A percentile compares a stretch with the other conserved stretches of the same genome.
Evolutionary conservation across 2,888 invertebrate genomes (phyloP).

Genomic region (Erebia epiphron): DNA sequence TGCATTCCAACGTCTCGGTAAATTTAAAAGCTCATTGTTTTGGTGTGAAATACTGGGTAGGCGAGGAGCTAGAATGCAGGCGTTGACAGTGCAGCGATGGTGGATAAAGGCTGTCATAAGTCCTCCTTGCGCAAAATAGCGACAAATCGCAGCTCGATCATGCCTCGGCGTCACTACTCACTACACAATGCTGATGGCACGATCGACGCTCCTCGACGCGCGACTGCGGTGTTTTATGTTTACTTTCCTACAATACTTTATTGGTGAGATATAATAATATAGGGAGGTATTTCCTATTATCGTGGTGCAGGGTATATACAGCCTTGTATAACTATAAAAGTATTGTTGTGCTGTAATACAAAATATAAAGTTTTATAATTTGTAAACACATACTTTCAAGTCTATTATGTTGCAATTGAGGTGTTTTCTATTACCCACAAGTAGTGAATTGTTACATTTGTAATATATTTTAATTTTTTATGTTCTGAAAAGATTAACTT

Average conservation of each 20-base stretch:
- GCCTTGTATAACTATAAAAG: no score
- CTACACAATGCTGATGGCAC: conserved; percentile 55
- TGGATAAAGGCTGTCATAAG: conserved; percentile 78
- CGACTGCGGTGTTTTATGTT: conserved; percentile 71
- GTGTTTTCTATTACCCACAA: no score
- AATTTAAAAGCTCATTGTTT: conserved; percentile 78
- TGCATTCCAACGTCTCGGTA: conserved; percentile 56
- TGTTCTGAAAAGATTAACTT: no score
- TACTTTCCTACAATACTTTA: conserved; percentile 73
- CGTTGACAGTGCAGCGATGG: conserved; percentile 67
- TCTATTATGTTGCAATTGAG: no score
- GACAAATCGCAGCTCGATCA: conserved; percentile 74
- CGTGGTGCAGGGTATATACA: conserved; percentile 66
- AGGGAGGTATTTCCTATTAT: conserved; percentile 76
- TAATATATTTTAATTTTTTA: no score
- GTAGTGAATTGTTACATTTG: no score
- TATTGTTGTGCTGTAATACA: no score
- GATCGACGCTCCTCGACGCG: conserved; percentile 67
- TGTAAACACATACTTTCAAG: no score
- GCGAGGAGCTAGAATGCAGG: conserved; percentile 52
- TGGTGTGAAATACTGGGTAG: conserved; percentile 72
- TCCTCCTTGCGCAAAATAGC: conserved; percentile 66
- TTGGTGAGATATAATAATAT: conserved; percentile 74
- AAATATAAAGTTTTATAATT: no score
- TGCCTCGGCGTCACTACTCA: conserved; percentile 41